Base-by-base conservation (phyloP, 2,113 vertebrate species). In the Steatornis caripensis region DNA sequence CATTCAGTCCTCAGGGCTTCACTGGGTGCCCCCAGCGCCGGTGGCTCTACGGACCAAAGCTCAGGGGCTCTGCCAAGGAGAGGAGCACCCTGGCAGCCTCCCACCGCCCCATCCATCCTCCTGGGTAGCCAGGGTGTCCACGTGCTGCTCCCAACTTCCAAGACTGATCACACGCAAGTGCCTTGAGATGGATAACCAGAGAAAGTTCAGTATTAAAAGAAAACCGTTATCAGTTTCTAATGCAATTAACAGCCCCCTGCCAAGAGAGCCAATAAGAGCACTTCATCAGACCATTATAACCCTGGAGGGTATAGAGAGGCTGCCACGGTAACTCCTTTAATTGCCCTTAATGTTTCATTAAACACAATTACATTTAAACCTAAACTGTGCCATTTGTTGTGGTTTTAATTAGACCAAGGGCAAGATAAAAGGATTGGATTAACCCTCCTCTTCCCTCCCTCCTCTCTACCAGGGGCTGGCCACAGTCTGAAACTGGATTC, bases 291-390 rank as follows among this genome's bases (percentile, higher is more conserved):
- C 95, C 87, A 65, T 96, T 97, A 97, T 91, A 97, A 94, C 94
- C 95, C 91, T 97, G 92, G 97, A 97, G 97, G 96, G 96, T 96
- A 94, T 48, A 93, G 91, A 96, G 89, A 97, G 90, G 96, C 96
- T 97, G 96, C 95, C 93, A 95, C 95, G 51, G 96, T 96, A 96
- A 87, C 95, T 96, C 91, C 95, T 97, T 97, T 97, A 97, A 98
- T 98, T 97, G 97, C 95, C 96, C 97, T 97, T 98, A 97, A 98
- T 97, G 97, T 98, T 97, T 97, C 97, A 98, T 97, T 98, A 98
- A 97, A 97, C 96, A 97, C 97, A 98, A 98, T 98, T 98, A 98
- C 97, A 97, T 97, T 97, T 97, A 95, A 98, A 96, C 96, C 94
- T 98, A 98, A 97, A 97, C 95, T 96, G 97, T 93, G 94, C 95